phyloP scores from a whole-genome alignment of 1,140 invertebrate genomes.

The Chionoecetes opilio region DNA sequence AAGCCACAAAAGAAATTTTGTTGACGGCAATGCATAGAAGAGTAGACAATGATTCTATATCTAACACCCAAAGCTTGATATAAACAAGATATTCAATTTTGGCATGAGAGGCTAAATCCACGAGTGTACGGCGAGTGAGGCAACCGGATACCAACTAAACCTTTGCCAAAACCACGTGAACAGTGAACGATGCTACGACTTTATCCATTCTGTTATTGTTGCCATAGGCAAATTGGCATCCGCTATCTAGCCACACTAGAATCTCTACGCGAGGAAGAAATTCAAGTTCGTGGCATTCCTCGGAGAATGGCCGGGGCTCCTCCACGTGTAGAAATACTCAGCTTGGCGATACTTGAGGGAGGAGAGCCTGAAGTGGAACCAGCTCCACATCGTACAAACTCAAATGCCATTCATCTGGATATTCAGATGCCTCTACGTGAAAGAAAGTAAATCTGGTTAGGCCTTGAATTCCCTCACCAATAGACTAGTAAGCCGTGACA shows the following conservation, averaged over 20 bases:
- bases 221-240: conserved; percentile 74
- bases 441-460: conserved; percentile 59
- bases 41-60: conserved; percentile 52
- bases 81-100: conserved; percentile 69
- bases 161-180: conserved; percentile 61
- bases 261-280: conserved; percentile 78
- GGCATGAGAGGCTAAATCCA: conserved; percentile 43
- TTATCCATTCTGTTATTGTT: conserved; percentile 69
- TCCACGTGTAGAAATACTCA: conserved; percentile 77
- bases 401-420: conserved; percentile 79
- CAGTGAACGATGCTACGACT: conserved; percentile 64
- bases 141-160: conserved; percentile 73
- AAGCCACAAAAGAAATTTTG: conserved; percentile 69
- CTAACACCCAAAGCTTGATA: conserved; percentile 70
- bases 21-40: conserved; percentile 42
- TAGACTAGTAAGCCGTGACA: no score
- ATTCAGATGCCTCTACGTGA: conserved; percentile 76
- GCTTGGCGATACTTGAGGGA: conserved; percentile 73
- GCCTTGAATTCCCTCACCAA: conserved; percentile 73
- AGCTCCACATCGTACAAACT: conserved; percentile 60
- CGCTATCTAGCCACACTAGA: conserved; percentile 79
- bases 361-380: conserved; percentile 69
- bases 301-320: conserved; percentile 63
- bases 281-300: conserved; percentile 52
- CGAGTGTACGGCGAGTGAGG: not conserved